phyloP scores from a whole-genome alignment of 2,797 vertebrate genomes.

The Danionella dracula region DNA sequence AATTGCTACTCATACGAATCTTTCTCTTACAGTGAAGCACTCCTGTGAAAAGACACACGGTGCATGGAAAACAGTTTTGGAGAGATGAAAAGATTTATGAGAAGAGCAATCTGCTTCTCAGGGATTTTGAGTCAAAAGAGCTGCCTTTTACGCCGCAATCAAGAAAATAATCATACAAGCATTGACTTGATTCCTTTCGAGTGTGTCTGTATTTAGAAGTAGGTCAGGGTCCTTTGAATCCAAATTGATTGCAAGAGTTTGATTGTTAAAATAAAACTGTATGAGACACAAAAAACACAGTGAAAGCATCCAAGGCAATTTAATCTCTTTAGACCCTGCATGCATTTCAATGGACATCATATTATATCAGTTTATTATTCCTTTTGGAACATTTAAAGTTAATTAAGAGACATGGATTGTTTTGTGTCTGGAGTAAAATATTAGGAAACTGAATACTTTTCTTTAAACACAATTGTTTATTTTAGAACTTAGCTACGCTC shows the following conservation, averaged over 20 bases:
- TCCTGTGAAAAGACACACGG: slow-evolving; percentile 2
- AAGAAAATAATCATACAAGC: not conserved
- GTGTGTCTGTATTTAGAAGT: slow-evolving; percentile 5
- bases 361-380: too few relatives aligned
- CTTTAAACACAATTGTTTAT: too few relatives aligned
- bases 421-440: too few relatives aligned
- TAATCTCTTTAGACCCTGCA: too few relatives aligned
- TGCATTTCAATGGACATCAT: too few relatives aligned
- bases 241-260: slow-evolving; percentile 1
- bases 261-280: not conserved
- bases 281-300: too few relatives aligned
- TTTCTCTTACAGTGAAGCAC: not conserved
- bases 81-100: not conserved
- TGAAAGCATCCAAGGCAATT: not conserved
- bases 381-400: too few relatives aligned
- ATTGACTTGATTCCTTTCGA: not conserved
- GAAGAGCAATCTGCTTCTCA: slow-evolving; percentile 3
- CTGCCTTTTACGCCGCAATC: not conserved
- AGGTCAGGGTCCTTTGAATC: slow-evolving; percentile 9
- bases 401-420: too few relatives aligned
- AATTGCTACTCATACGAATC: slow-evolving; percentile 12
- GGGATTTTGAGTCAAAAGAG: not conserved
- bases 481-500: too few relatives aligned
- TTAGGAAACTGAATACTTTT: too few relatives aligned
- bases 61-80: not conserved